These are phyloP conservation scores for Strix occidentalis DNA, from an alignment of 2,797 vertebrate species.

Conservation along the genomic window DNA sequence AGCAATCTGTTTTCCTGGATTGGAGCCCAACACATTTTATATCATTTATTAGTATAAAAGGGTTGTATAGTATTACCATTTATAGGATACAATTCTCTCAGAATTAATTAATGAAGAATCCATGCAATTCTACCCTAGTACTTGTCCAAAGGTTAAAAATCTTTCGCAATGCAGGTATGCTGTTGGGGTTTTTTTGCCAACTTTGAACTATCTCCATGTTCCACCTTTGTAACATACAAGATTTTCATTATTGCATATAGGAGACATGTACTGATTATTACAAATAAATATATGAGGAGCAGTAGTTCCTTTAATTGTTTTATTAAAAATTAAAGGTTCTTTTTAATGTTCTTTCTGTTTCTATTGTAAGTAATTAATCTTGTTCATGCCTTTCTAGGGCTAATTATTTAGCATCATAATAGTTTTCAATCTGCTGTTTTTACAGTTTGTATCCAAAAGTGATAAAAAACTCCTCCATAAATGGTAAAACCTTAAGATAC, in stretches of 20 bases:
- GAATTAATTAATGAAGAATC: background rate
- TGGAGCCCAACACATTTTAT: background rate
- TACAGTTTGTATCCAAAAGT: background rate
- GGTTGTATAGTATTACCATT: background rate
- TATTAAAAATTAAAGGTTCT: background rate
- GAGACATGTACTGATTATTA: background rate
- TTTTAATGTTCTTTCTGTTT: background rate
- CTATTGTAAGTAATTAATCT: background rate
- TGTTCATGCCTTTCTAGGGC: background rate
- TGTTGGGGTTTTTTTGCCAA: fast-evolving
- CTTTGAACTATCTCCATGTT: background rate
- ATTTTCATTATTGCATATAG: background rate
- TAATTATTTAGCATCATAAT: background rate
- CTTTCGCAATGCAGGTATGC: background rate
- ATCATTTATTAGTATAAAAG: background rate
- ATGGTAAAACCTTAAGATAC: background rate
- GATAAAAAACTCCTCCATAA: background rate
- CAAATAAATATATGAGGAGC: fast-evolving
- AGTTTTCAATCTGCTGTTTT: background rate
- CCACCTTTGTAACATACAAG: background rate
- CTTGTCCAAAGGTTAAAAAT: background rate
- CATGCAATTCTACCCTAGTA: background rate
- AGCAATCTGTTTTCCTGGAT: background rate
- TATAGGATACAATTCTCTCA: background rate
- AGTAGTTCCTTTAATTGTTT: background rate